Conservation (phyloP, 2,113 vertebrate species). For the Tenrec ecaudatus region DNA sequence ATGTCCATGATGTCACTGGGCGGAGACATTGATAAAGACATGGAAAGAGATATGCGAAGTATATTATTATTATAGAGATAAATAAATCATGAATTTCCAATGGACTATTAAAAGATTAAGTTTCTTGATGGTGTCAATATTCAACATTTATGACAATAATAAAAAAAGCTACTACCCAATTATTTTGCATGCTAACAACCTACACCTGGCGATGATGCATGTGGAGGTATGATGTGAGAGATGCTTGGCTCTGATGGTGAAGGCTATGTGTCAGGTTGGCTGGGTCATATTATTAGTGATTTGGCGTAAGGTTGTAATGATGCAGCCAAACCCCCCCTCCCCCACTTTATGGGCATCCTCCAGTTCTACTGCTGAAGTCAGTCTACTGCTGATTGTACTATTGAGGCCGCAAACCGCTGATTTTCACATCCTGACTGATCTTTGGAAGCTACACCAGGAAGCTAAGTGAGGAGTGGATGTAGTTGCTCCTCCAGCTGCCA, state of each 20-base stretch:
- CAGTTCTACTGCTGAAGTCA: not conserved
- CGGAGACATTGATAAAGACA: not conserved
- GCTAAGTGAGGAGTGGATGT: not conserved
- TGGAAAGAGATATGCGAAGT: not conserved
- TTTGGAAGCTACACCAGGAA: not conserved
- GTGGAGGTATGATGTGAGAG: not conserved
- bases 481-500: not conserved
- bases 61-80: not conserved
- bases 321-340: not conserved
- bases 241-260: not conserved
- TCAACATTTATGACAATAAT: not conserved
- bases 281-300: too few species aligned
- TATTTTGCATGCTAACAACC: not conserved
- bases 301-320: not conserved
- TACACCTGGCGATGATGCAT: not conserved
- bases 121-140: not conserved
- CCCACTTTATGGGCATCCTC: not conserved
- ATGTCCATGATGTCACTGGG: fast-evolving
- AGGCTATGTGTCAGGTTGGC: not conserved
- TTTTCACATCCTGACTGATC: not conserved
- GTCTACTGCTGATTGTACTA: too few species aligned
- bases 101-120: not conserved
- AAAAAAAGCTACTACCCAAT: not conserved
- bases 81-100: not conserved
- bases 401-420: too few species aligned